A percentile compares a stretch with the other conserved stretches of the same genome.
These are phyloP conservation scores for Enteromius paludinosus DNA, from an alignment of 2,797 vertebrate species.

Conservation along the genomic window DNA sequence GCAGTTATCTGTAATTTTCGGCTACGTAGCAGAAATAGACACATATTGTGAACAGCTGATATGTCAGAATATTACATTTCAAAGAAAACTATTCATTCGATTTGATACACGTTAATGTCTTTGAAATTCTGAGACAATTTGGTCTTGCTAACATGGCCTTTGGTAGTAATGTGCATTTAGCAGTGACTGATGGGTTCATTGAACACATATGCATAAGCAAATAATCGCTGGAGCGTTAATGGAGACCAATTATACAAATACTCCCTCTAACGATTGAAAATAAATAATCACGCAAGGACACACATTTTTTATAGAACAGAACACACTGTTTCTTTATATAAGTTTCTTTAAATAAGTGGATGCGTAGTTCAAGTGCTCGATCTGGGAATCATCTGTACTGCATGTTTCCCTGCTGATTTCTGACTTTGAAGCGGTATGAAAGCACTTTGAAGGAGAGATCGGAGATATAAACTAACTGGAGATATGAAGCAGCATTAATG, in stretches of 20 bases:
- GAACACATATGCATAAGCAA: conserved; percentile 29
- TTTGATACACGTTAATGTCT: conserved; percentile 38
- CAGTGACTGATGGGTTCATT: conserved; percentile 28
- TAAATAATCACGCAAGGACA: conserved; percentile 16
- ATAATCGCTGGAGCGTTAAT: conserved; percentile 43
- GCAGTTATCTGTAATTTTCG: conserved; percentile 31
- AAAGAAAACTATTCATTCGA: conserved; percentile 17
- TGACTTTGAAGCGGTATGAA: conserved; percentile 13
- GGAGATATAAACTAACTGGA: conserved; percentile 2
- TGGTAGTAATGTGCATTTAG: conserved; percentile 45
- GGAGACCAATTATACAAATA: not conserved
- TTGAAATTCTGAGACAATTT: conserved; percentile 17
- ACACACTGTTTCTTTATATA: not conserved
- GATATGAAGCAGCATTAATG: conserved; percentile 31
- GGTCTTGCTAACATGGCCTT: conserved; percentile 32
- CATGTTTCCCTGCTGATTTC: conserved; percentile 3
- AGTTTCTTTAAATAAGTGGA: conserved; percentile 6
- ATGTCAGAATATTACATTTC: conserved; percentile 4
- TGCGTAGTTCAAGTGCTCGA: not conserved
- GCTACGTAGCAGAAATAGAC: conserved; percentile 24
- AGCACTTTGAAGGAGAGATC: conserved; percentile 22
- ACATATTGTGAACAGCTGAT: conserved; percentile 25
- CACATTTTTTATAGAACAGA: conserved; percentile 7
- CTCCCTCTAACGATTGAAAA: conserved; percentile 6
- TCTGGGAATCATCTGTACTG: conserved; percentile 15